phyloP scores from a whole-genome alignment of 2,113 vertebrate species.

The Gymnorhina tibicen region DNA sequence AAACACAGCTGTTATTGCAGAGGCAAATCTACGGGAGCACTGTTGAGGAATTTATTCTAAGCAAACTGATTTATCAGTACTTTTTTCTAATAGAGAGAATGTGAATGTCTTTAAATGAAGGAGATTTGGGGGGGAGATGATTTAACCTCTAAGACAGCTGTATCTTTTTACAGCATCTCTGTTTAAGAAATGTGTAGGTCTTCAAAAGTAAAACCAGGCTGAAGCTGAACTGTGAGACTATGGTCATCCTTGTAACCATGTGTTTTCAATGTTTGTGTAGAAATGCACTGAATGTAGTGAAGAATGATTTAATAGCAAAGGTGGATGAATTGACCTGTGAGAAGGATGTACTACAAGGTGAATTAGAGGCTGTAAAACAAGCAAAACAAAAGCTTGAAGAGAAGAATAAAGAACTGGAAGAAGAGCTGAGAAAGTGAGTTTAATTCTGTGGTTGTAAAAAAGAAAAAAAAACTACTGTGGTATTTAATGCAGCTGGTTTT shows the following conservation, averaged over 20 bases:
- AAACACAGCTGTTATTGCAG: background rate
- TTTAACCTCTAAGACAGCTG: background rate
- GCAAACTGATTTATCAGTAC: background rate
- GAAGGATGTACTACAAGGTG: slow-evolving; percentile 87
- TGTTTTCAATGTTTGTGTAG: slow-evolving; percentile 65
- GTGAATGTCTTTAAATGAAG: background rate
- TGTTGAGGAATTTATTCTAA: background rate
- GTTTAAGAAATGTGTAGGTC: background rate
- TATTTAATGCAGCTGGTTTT: background rate
- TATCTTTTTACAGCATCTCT: background rate
- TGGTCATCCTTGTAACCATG: background rate
- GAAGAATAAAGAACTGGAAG: slow-evolving; percentile 92
- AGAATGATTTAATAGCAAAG: slow-evolving; percentile 92
- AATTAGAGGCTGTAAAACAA: slow-evolving; percentile 85
- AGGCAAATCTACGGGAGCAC: background rate
- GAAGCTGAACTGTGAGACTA: background rate
- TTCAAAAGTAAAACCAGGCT: background rate
- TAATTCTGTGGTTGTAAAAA: background rate
- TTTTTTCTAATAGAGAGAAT: background rate
- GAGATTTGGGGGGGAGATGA: background rate
- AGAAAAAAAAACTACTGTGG: background rate
- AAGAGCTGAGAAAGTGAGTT: slow-evolving; percentile 90
- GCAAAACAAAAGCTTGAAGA: slow-evolving; percentile 90
- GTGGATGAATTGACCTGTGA: slow-evolving; percentile 94
- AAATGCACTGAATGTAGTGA: slow-evolving; percentile 95